Evolutionary conservation across 1,140 invertebrate genomes (phyloP).

Genomic region (Panagrolaimus sp.): DNA sequence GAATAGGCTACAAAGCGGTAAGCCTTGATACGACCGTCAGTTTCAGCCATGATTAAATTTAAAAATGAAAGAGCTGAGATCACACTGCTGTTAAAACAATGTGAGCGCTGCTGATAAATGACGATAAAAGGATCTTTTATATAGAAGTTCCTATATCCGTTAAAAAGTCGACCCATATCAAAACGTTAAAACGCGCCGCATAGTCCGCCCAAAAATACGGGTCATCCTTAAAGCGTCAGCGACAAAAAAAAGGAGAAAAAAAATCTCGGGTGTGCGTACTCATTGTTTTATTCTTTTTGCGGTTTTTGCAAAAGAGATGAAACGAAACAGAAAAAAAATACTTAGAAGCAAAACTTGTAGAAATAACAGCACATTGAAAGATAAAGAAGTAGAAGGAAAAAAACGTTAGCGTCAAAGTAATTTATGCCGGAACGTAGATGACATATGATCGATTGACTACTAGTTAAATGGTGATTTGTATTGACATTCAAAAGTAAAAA

Average conservation of each 20-base stretch:
- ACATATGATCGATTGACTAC: no score
- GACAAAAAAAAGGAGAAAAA: no score
- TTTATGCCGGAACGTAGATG: no score
- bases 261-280: neutral
- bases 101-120: conserved; percentile 4
- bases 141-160: neutral
- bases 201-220: conserved; percentile 11
- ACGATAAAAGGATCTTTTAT: conserved; percentile 5
- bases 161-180: conserved; percentile 16
- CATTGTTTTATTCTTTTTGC: neutral
- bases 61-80: neutral
- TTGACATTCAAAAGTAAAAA: no score
- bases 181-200: conserved; percentile 6
- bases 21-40: conserved; percentile 24
- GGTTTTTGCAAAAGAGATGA: no score
- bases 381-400: no score
- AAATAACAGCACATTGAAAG: no score
- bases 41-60: conserved; percentile 5
- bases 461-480: no score
- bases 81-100: conserved; percentile 14
- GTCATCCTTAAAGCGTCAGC: neutral
- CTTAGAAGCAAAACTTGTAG: no score
- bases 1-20: conserved; percentile 35
- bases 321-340: no score
- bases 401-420: no score